Percentiles rank a stretch among this genome's conserved stretches.
Conservation (phyloP, 2,113 vertebrate genomes). For the Etheostoma cragini region DNA sequence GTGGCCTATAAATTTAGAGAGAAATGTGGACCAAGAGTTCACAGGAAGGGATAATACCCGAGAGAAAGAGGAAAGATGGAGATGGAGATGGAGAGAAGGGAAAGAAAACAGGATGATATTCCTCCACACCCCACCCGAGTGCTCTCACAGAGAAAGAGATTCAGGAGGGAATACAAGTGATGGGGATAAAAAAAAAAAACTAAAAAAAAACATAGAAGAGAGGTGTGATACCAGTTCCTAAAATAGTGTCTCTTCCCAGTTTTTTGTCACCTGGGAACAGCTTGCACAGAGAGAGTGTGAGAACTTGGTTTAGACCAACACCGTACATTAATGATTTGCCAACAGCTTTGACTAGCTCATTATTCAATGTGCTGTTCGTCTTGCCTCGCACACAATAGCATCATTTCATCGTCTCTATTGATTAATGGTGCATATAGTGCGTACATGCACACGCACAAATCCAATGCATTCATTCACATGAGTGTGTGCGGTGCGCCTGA, state of each 20-base stretch:
- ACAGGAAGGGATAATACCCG: constrained; percentile 49
- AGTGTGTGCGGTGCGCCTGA: constrained; percentile 29
- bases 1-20: constrained; percentile 69
- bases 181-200: constrained; percentile 7
- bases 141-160: constrained; percentile 45
- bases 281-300: constrained; percentile 62
- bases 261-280: constrained; percentile 80
- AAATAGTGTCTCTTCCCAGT: constrained; percentile 76
- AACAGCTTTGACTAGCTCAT: constrained; percentile 77
- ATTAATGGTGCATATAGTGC: constrained; percentile 74
- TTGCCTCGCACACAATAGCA: constrained; percentile 68
- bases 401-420: constrained; percentile 73
- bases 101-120: constrained; percentile 53
- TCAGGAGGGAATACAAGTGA: constrained; percentile 59
- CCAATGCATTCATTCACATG: not conserved
- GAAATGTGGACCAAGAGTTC: constrained; percentile 57
- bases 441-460: constrained; percentile 31
- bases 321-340: constrained; percentile 81
- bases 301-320: constrained; percentile 74
- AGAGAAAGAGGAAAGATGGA: constrained; percentile 4
- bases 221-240: constrained; percentile 76
- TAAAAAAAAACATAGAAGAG: constrained; percentile 2
- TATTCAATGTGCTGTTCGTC: constrained; percentile 68
- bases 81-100: constrained; percentile 6
- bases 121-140: constrained; percentile 44